These are phyloP conservation scores for Drosophila helvetica DNA, from an alignment of 2,888 invertebrate species.

Conservation along the genomic window DNA sequence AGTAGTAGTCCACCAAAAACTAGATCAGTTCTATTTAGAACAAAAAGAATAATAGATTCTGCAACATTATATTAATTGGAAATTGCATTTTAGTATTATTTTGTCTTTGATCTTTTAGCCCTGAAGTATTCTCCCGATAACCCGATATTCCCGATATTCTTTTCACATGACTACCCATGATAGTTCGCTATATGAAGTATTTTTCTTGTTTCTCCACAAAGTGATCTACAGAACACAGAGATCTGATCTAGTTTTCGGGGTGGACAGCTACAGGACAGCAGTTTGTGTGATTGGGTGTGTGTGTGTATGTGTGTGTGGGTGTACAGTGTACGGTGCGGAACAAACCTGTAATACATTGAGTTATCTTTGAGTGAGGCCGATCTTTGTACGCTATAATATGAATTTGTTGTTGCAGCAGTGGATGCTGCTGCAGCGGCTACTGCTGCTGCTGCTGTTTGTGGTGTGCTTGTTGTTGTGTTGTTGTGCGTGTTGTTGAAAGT, in stretches of 20 bases:
- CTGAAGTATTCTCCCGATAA: no score
- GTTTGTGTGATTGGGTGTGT: no score
- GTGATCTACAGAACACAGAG: no score
- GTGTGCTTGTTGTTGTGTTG: constrained; percentile 69
- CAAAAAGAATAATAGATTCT: no score
- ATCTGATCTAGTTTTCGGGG: constrained; percentile 25
- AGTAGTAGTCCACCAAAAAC: constrained; percentile 3
- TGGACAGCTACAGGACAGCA: neutral
- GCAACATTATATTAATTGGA: no score
- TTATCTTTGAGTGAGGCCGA: constrained; percentile 86
- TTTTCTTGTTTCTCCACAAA: no score
- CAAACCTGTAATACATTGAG: constrained; percentile 84
- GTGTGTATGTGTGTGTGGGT: neutral
- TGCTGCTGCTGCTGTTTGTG: constrained; percentile 65
- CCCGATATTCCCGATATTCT: no score
- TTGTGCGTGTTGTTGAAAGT: constrained; percentile 58
- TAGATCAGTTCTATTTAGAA: constrained; percentile 13
- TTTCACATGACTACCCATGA: no score
- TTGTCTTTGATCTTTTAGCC: no score
- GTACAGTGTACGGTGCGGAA: constrained; percentile 72
- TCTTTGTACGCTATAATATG: constrained; percentile 85
- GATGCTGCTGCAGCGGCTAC: constrained; percentile 70
- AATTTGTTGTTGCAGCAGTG: constrained; percentile 83
- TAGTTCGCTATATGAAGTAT: no score
- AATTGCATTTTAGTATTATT: no score